Percentiles rank a stretch among this genome's conserved stretches.
Evolutionary conservation across 1,140 invertebrate species (phyloP).

Genomic region (Metopolophium dirhodum): DNA sequence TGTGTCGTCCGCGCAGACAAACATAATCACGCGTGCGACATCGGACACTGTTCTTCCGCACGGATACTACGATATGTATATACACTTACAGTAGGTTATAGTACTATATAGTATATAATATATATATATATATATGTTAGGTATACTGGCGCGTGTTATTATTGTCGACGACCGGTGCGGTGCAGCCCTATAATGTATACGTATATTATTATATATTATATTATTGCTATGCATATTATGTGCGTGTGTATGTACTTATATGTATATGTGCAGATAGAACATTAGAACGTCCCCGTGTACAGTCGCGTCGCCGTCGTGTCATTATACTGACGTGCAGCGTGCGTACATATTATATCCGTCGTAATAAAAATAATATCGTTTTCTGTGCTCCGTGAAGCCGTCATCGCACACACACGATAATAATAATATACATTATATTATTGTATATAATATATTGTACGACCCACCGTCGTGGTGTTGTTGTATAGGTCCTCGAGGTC

Average conservation of each 20-base stretch:
- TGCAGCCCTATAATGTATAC: background rate
- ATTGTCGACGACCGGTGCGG: background rate
- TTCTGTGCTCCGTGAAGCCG: background rate
- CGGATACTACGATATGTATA: background rate
- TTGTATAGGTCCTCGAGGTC: background rate
- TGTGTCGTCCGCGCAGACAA: slow-evolving; percentile 6
- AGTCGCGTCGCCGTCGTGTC: background rate
- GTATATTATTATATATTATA: background rate
- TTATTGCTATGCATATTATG: background rate
- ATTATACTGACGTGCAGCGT: slow-evolving; percentile 3
- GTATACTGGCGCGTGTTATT: background rate
- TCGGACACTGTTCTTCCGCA: background rate
- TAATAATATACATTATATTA: background rate
- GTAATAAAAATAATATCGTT: slow-evolving; percentile 18
- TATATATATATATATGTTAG: background rate
- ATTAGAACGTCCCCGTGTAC: background rate
- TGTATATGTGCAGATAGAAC: background rate
- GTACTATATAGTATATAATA: background rate
- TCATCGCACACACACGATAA: background rate
- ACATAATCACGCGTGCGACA: background rate
- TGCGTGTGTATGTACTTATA: background rate
- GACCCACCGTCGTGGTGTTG: background rate
- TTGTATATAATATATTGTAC: background rate
- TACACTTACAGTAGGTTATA: too few relatives aligned
- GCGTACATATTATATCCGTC: background rate